These are phyloP conservation scores for Micromesistius poutassou DNA, from an alignment of 2,797 vertebrate genomes.

Conservation along the genomic window DNA sequence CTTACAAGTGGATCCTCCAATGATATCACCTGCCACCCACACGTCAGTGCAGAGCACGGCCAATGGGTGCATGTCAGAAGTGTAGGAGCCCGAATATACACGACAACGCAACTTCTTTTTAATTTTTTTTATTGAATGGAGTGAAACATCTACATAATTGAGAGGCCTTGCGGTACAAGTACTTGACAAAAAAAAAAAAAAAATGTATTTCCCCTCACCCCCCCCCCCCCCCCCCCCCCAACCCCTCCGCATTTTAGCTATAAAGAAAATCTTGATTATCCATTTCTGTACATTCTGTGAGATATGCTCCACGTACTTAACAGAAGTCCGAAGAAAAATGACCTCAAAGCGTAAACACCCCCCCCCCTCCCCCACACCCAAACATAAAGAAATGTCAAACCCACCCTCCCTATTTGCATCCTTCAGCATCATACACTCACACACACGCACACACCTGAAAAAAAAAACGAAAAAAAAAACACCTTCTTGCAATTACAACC, in stretches of 20 bases:
- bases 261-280: slow-evolving; percentile 59
- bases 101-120: slow-evolving; percentile 19
- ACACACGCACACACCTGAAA: slow-evolving; percentile 23
- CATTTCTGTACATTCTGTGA: slow-evolving; percentile 72
- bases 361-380: slow-evolving; percentile 23
- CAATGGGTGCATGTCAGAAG: background rate
- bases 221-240: background rate
- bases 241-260: slow-evolving; percentile 44
- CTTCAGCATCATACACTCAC: slow-evolving; percentile 7
- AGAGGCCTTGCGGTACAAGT: slow-evolving; percentile 75
- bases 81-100: background rate
- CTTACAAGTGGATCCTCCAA: background rate
- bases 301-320: slow-evolving; percentile 70
- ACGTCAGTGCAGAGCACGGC: background rate
- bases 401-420: slow-evolving; percentile 15
- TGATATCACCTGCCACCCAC: background rate
- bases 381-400: slow-evolving; percentile 16
- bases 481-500: background rate
- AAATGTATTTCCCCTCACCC: background rate
- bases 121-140: slow-evolving; percentile 69
- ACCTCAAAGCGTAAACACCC: background rate
- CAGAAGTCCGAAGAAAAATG: slow-evolving; percentile 55
- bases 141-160: slow-evolving; percentile 75
- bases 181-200: slow-evolving; percentile 55
- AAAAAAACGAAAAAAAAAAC: background rate